phyloP scores from a whole-genome alignment of 2,113 vertebrate genomes.

The Pelecanus crispus region DNA sequence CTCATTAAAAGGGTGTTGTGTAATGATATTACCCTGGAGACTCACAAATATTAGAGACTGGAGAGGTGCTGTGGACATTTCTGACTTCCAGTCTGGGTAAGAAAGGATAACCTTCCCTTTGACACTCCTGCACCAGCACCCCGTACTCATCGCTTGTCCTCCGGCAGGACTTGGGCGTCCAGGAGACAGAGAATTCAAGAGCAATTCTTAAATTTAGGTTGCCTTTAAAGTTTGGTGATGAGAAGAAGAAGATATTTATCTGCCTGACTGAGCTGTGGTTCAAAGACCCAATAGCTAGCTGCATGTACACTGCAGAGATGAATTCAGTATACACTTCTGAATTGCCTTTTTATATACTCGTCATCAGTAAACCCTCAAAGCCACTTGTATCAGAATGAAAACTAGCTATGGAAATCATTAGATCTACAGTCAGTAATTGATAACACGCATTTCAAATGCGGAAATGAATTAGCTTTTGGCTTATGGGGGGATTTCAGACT shows the following conservation, averaged over 20 bases:
- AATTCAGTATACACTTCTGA: neutral
- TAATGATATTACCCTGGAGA: neutral
- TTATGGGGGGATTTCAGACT: neutral
- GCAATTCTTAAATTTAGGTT: neutral
- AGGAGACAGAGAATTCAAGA: neutral
- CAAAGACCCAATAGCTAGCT: neutral
- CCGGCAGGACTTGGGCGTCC: neutral
- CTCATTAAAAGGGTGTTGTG: neutral
- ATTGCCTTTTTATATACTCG: neutral
- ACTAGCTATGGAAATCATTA: constrained; percentile 45
- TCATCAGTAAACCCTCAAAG: constrained; percentile 53
- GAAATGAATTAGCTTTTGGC: constrained; percentile 53
- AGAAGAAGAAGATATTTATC: neutral
- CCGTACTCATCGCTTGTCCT: accelerated
- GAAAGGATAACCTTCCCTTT: neutral
- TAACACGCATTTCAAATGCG: constrained; percentile 40
- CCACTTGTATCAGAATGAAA: constrained; percentile 11
- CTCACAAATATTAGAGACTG: neutral
- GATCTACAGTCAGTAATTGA: constrained; percentile 55
- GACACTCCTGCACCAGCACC: neutral
- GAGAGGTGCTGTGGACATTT: neutral
- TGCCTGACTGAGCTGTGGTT: neutral
- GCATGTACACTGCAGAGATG: neutral
- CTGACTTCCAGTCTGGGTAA: neutral
- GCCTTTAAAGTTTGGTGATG: neutral